phyloP scores from a whole-genome alignment of 2,797 vertebrate species.

The Clamator glandarius region DNA sequence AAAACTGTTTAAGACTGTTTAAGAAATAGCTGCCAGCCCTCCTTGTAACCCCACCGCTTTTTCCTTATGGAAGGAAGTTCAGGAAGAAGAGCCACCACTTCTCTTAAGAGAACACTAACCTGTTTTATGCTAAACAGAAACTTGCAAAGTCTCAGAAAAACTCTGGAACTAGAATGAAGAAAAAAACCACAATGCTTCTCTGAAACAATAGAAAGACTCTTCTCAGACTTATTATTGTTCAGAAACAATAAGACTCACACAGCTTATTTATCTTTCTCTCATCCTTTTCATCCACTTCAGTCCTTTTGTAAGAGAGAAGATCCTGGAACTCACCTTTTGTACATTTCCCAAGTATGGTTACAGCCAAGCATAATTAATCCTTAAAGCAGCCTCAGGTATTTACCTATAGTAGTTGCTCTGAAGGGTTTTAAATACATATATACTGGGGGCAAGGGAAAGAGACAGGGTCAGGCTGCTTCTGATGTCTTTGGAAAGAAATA shows the following conservation, averaged over 20 bases:
- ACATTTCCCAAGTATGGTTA: background rate
- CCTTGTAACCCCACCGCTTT: constrained; percentile 8
- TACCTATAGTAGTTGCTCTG: background rate
- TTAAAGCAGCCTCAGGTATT: background rate
- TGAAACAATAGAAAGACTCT: constrained; percentile 16
- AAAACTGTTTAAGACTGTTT: constrained; percentile 15
- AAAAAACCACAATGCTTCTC: background rate
- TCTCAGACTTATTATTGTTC: background rate
- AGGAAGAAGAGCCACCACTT: background rate
- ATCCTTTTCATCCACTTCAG: background rate
- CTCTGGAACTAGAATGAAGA: background rate
- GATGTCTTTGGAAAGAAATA: background rate
- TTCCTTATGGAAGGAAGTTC: constrained; percentile 48
- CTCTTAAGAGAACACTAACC: background rate
- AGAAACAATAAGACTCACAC: background rate
- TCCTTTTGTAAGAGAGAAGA: background rate
- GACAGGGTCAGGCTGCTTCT: background rate
- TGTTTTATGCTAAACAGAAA: background rate
- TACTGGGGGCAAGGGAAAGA: background rate
- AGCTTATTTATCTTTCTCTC: background rate
- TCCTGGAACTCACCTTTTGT: background rate
- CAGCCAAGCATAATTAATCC: background rate
- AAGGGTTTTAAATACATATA: background rate
- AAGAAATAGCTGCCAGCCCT: constrained; percentile 39
- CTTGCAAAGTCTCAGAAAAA: background rate